These are phyloP conservation scores for Sarcophaga bullata DNA, from an alignment of 1,140 invertebrate species.

Conservation along the genomic window DNA sequence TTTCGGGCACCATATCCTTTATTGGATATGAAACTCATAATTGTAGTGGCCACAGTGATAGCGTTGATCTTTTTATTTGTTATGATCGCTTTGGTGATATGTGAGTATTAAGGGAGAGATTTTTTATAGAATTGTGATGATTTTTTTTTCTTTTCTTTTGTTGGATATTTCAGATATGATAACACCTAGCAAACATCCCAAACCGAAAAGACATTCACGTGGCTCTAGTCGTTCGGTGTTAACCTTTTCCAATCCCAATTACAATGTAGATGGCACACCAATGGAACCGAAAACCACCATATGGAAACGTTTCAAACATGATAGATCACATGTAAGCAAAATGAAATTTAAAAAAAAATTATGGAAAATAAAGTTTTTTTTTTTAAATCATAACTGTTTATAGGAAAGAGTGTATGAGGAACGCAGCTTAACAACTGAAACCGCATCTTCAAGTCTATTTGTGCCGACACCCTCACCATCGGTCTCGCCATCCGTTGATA, in stretches of 20 bases:
- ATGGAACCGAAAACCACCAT: constrained; percentile 73
- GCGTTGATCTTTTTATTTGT: constrained; percentile 61
- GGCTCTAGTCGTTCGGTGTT: constrained; percentile 73
- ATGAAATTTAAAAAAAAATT: too few relatives aligned
- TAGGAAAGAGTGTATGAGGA: constrained; percentile 64
- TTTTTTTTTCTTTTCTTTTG: neutral
- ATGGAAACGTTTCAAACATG: constrained; percentile 78
- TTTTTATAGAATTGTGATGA: neutral
- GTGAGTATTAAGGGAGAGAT: constrained; percentile 49
- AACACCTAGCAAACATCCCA: constrained; percentile 69
- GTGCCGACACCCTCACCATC: constrained; percentile 63
- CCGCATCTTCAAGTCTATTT: constrained; percentile 62
- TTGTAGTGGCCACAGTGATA: constrained; percentile 57
- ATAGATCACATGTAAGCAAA: constrained; percentile 73
- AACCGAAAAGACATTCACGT: constrained; percentile 71
- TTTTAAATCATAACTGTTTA: neutral
- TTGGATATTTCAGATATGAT: constrained; percentile 66
- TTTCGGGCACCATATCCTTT: constrained; percentile 45
- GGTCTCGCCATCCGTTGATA: constrained; percentile 62
- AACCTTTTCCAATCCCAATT: constrained; percentile 84
- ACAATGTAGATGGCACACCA: constrained; percentile 66
- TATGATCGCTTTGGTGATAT: constrained; percentile 60
- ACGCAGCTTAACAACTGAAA: constrained; percentile 62
- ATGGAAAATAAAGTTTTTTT: too few relatives aligned
- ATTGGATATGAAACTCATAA: constrained; percentile 54